A percentile compares a stretch with the other conserved stretches of the same genome.
These are phyloP conservation scores for Eupithecia vulgata DNA, from an alignment of 2,888 invertebrate species.

Conservation along the genomic window DNA sequence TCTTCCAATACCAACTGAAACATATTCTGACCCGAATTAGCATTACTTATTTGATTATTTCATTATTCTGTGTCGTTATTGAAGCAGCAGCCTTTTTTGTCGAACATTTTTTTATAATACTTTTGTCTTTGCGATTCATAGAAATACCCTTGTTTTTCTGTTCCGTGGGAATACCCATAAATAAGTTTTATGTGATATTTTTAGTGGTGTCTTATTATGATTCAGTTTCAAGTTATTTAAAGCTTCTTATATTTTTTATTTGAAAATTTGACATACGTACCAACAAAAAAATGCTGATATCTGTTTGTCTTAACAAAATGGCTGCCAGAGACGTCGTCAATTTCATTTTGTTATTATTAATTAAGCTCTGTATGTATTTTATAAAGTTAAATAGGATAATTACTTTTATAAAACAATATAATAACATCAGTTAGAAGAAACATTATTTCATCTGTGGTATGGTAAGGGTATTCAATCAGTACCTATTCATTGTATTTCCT, in stretches of 20 bases:
- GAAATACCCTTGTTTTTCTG: too few species aligned
- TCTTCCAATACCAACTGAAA: conserved; percentile 4
- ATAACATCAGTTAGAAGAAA: neutral
- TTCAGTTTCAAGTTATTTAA: too few species aligned
- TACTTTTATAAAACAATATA: neutral
- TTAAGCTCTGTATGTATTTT: too few species aligned
- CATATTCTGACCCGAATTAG: neutral
- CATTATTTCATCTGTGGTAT: too few species aligned
- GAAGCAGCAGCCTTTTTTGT: conserved; percentile 8
- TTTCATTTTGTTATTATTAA: neutral
- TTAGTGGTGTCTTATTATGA: neutral
- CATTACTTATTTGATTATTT: too few species aligned
- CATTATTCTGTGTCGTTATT: conserved; percentile 12
- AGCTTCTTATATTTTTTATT: too few species aligned
- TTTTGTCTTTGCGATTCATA: neutral
- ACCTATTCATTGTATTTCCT: neutral
- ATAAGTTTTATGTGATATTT: neutral
- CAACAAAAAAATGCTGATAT: neutral
- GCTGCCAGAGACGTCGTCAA: neutral
- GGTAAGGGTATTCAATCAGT: too few species aligned
- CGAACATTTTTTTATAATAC: neutral
- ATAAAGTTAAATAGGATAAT: too few species aligned
- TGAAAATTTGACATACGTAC: too few species aligned
- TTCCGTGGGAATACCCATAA: neutral
- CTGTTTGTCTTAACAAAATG: neutral